These are phyloP conservation scores for Pseudomyrmex sp. DNA, from an alignment of 1,140 invertebrate species.

Conservation along the genomic window DNA sequence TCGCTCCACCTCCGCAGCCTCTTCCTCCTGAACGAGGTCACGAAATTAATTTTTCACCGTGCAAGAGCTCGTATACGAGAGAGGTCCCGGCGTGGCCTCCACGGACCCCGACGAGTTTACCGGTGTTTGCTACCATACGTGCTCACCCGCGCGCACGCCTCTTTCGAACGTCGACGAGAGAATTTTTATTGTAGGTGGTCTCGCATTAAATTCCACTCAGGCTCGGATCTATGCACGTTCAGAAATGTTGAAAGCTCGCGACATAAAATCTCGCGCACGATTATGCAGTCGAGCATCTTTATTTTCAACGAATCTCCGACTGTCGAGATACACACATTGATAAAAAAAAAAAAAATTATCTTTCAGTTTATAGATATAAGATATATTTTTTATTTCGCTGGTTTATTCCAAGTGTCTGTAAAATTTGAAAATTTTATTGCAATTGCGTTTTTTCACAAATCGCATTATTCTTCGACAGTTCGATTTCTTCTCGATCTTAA, in stretches of 20 bases:
- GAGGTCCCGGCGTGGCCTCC: slow-evolving; percentile 34
- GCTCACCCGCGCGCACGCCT: background rate
- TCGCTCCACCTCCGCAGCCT: slow-evolving; percentile 44
- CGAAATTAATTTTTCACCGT: slow-evolving; percentile 78
- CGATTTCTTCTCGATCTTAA: slow-evolving; percentile 30
- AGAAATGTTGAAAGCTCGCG: background rate
- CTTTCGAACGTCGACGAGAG: background rate
- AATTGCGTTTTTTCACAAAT: background rate
- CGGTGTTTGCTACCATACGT: slow-evolving; percentile 61
- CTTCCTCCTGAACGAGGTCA: slow-evolving; percentile 75
- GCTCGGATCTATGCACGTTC: background rate
- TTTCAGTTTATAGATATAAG: too few species aligned
- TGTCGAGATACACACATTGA: too few species aligned
- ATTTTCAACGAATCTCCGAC: too few species aligned
- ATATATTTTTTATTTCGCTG: background rate
- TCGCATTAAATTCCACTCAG: slow-evolving; percentile 31
- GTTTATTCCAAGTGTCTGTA: background rate
- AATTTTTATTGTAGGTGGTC: slow-evolving; percentile 15
- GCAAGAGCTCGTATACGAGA: slow-evolving; percentile 47
- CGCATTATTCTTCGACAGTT: background rate
- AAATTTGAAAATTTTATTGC: background rate
- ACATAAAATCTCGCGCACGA: background rate
- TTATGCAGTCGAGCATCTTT: too few species aligned
- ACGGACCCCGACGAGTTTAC: slow-evolving; percentile 36
- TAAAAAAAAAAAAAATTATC: too few species aligned